These are phyloP conservation scores for Saccopteryx leptura DNA, from an alignment of 2,113 vertebrate genomes.

Conservation along the genomic window DNA sequence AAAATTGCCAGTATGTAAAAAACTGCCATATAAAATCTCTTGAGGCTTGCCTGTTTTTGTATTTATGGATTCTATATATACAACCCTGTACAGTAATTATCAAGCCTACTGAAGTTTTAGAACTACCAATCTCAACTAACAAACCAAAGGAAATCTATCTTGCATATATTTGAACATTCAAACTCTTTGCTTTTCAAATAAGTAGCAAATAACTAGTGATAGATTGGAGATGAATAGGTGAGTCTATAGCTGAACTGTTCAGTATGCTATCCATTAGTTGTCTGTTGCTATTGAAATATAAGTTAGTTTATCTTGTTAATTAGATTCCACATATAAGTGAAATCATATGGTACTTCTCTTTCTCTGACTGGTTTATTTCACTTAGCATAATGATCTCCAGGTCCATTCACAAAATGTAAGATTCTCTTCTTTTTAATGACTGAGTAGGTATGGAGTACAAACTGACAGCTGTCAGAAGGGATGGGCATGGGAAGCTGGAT, in stretches of 20 bases:
- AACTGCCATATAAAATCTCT: neutral
- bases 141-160: neutral
- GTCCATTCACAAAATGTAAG: too few relatives aligned
- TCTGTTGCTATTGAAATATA: constrained; percentile 17
- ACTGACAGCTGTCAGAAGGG: too few relatives aligned
- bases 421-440: too few relatives aligned
- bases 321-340: too few relatives aligned
- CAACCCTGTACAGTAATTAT: neutral
- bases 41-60: neutral
- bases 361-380: too few relatives aligned
- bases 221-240: neutral
- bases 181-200: constrained; percentile 29
- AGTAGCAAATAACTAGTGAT: neutral
- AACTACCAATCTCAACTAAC: neutral
- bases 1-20: constrained; percentile 27
- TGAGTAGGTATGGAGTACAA: too few relatives aligned
- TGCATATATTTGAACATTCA: neutral
- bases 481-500: too few relatives aligned
- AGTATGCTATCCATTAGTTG: neutral
- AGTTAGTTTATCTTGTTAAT: neutral
- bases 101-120: neutral
- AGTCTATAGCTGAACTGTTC: neutral
- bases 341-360: too few relatives aligned
- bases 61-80: neutral
- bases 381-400: too few relatives aligned